A percentile compares a stretch with the other conserved stretches of the same genome.
Conservation (phyloP, 35 echinoderm and acorn worm species). For the Apostichopus parvimensis region DNA sequence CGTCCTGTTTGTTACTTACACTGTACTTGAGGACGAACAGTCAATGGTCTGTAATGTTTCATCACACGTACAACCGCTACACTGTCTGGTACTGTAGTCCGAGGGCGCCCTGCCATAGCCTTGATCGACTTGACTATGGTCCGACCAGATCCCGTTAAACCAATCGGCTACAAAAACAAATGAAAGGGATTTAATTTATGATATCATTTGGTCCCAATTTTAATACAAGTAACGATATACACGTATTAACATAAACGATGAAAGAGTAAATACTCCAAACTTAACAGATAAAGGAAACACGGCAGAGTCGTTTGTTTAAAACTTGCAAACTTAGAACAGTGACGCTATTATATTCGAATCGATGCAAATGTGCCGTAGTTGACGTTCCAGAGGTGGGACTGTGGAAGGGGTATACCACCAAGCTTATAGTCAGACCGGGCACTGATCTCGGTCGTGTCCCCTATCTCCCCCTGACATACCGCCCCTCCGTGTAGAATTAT, state of each 20-base stretch:
- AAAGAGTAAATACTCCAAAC: neutral
- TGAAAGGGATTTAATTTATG: neutral
- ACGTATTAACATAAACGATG: too few relatives aligned
- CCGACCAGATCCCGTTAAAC: slow-evolving; percentile 93
- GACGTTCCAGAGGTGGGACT: too few relatives aligned
- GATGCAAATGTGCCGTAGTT: too few relatives aligned
- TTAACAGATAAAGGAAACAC: neutral
- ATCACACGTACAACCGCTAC: slow-evolving; percentile 72
- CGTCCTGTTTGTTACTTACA: slow-evolving; percentile 59
- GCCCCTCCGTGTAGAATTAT: too few relatives aligned
- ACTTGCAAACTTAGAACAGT: too few relatives aligned
- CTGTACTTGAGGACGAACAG: slow-evolving; percentile 73
- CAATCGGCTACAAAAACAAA: slow-evolving; percentile 50
- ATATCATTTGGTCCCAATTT: neutral
- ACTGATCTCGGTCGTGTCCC: too few relatives aligned
- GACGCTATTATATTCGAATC: too few relatives aligned
- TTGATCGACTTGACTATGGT: neutral
- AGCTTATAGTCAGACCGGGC: too few relatives aligned
- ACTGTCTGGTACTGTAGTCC: slow-evolving; percentile 52
- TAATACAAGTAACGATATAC: too few relatives aligned
- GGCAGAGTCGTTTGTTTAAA: too few relatives aligned
- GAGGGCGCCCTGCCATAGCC: slow-evolving; percentile 60
- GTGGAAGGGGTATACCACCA: too few relatives aligned
- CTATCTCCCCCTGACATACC: too few relatives aligned
- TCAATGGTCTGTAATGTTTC: slow-evolving; percentile 59